Evolutionary conservation across 2,888 invertebrate species (phyloP).

Genomic region (Polyploca ridens): DNA sequence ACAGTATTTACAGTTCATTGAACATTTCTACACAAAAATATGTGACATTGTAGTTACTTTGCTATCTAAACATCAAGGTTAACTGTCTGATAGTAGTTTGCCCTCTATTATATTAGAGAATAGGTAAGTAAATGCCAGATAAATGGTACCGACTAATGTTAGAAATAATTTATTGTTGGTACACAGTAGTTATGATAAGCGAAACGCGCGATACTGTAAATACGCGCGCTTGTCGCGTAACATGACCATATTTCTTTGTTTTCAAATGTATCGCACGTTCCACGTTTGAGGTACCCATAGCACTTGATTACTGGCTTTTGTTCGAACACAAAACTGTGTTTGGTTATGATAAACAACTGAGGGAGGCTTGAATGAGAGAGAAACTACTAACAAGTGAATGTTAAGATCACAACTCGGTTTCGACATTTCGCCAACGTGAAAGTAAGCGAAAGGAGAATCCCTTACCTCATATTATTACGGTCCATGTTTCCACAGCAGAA

Average conservation of each 20-base stretch:
- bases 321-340: not conserved
- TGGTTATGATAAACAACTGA: not conserved
- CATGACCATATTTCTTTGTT: not conserved
- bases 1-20: constrained; percentile 1
- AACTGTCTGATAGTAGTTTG: constrained; percentile 1
- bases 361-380: not conserved
- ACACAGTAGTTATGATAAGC: not conserved
- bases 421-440: constrained; percentile 2
- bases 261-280: not conserved
- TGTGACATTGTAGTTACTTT: not conserved
- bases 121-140: not conserved
- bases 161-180: not conserved
- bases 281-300: not conserved
- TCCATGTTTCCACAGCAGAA: constrained; percentile 62
- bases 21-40: not conserved
- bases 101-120: constrained; percentile 2
- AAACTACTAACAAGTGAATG: not conserved
- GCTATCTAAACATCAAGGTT: constrained; percentile 3
- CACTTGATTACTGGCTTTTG: not conserved
- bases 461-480: constrained; percentile 80
- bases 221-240: not conserved
- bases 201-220: not conserved
- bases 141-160: not conserved
- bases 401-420: not conserved
- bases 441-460: constrained; percentile 53